Evolutionary conservation across 2,888 invertebrate species (phyloP), one percentile per base, ranked within the genome.

Genomic region (Linnaemya vulpina): DNA sequence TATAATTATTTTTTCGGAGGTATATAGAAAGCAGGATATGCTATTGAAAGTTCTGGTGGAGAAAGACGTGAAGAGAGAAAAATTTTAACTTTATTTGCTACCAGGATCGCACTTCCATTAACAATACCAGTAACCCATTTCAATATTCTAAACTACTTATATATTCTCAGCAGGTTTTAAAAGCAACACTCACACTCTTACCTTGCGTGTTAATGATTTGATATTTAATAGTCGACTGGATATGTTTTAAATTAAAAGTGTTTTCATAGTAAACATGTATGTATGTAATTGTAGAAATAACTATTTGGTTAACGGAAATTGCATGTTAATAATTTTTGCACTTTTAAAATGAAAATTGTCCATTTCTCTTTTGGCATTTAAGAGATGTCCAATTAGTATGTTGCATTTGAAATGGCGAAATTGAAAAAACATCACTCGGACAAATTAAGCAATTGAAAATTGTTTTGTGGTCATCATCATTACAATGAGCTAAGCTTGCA

Each of bases 221-320:
- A 49, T n/a, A 25, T 30, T 38, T 11, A 35, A 11, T n/a, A 30
- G 35, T 17, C 49, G 35, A 1, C 58, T 58, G 25, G 3, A 58
- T 43, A 2, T 58, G 11, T 40, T 53, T 20, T 43, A n/a, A 40
- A 25, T 71, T 11, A 35, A 51, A 51, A 51, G 13, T 35, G 13
- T 70, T 20, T 22, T 22, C 1, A 40, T 11, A 20, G 53, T 51
- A 11, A n/a, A 35, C 38, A 13, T 53, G 51, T 40, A 13, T 43
- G 40, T 43, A 8, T 17, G 22, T 53, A 70, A 67, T 40, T 63
- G 22, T 8, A 63, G 30, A 51, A 38, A 53, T 40, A 53, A 70
- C 53, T 22, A 20, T 55, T 38, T 9, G 22, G 53, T 9, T 25
- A 70, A 70, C 53, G 70, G 55, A 70, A 40, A 70, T 55, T 70